These are phyloP conservation scores for Trachurus trachurus DNA, from an alignment of 2,797 vertebrate genomes.

Conservation along the genomic window DNA sequence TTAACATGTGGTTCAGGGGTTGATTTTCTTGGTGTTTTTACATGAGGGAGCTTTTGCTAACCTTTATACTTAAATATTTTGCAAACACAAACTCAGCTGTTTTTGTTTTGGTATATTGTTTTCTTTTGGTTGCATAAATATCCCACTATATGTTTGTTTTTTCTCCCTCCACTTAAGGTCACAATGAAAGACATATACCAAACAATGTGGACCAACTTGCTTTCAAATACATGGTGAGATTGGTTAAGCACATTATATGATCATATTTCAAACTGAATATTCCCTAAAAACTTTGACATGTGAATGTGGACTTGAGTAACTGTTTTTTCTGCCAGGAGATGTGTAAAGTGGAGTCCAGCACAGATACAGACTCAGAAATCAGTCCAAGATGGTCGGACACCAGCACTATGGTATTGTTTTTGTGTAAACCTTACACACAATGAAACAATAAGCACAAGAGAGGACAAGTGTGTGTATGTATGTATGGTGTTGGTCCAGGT, in stretches of 20 bases:
- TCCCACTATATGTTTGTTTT: neutral
- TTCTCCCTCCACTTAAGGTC: slow-evolving; percentile 47
- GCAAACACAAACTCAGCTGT: neutral
- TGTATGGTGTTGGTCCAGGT: neutral
- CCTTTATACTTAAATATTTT: neutral
- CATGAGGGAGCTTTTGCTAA: neutral
- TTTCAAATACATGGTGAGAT: slow-evolving; percentile 87
- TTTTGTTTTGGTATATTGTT: neutral
- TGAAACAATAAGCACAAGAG: neutral
- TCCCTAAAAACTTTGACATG: neutral
- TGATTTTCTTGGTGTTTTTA: neutral
- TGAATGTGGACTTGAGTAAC: slow-evolving; percentile 17
- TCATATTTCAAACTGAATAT: neutral
- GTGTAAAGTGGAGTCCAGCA: slow-evolving; percentile 89
- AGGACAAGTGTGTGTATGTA: neutral
- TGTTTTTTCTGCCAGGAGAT: slow-evolving; percentile 81
- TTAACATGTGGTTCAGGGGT: neutral
- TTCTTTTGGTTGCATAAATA: neutral
- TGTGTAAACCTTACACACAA: neutral
- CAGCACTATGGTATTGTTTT: slow-evolving; percentile 81
- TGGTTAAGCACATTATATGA: neutral
- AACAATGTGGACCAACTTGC: slow-evolving; percentile 82
- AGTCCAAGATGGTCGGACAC: slow-evolving; percentile 84
- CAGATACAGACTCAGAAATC: slow-evolving; percentile 88
- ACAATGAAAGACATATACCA: slow-evolving; percentile 55